These are phyloP conservation scores for Crotalus tigris DNA, from an alignment of 2,113 vertebrate species.

Conservation along the genomic window DNA sequence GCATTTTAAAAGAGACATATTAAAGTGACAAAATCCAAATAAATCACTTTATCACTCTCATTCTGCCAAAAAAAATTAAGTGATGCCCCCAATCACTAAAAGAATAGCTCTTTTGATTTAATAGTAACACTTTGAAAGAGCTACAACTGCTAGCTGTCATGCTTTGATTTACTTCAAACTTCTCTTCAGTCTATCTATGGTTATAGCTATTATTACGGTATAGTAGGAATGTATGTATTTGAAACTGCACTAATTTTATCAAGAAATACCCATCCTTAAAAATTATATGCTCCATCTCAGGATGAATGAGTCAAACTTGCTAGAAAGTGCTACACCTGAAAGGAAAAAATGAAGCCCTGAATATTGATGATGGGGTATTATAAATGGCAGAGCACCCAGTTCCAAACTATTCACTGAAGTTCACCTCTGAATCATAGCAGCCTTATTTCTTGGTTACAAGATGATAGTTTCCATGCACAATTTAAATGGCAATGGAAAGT, in stretches of 20 bases:
- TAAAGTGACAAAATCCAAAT: neutral
- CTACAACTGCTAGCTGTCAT: too few species aligned
- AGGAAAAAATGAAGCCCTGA: neutral
- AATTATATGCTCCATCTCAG: neutral
- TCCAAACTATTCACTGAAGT: neutral
- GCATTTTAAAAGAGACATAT: neutral
- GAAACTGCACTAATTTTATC: neutral
- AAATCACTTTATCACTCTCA: neutral
- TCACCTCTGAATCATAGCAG: neutral
- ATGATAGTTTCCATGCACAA: constrained; percentile 13
- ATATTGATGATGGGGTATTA: neutral
- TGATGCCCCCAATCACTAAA: neutral
- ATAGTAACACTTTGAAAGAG: neutral
- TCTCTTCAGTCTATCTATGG: neutral
- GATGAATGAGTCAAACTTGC: neutral
- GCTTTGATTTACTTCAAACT: neutral
- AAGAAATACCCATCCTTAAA: neutral
- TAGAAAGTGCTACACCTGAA: neutral
- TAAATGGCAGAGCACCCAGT: neutral
- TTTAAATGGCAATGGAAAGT: constrained; percentile 47
- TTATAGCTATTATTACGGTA: neutral
- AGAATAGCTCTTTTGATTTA: neutral
- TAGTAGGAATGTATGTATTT: neutral
- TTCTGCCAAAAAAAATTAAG: neutral
- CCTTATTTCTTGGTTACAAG: neutral